Evolutionary conservation across 2,888 invertebrate species (phyloP), one percentile per base, ranked within the genome.

Genomic region (Ornithoptera priamus): DNA sequence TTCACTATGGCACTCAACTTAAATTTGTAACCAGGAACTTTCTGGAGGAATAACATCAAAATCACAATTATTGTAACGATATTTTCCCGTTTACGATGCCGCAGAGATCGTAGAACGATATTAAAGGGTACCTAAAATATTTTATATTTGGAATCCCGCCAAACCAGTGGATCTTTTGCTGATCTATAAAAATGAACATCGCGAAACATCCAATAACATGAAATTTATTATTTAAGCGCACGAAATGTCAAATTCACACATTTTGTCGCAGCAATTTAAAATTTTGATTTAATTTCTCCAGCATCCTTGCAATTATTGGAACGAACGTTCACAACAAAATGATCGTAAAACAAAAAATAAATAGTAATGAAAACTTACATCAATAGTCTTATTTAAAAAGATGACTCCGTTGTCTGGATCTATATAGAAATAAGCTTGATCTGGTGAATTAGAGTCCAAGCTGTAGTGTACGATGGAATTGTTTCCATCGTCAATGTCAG

Each of bases 401-500:
- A 98, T 97, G 72, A 97, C 96, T 39, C 98, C 98, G 62, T 96
- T 97, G 74, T 95, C 95, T 68, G 94, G 93, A 82, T 97, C 96
- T 74, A 98, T 97, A 74, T 93, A 93, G 86, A 98, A 98, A 86
- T 96, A 97, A 15, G 94, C 94, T 74, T 89, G 88, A 75, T 92
- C 91, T 42, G 90, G 88, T 30, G 91, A 90, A 69, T 90, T 89
- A 36, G 90, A 85, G 75, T 91, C 90, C 75, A 94, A 86, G 73
- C 91, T 93, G 85, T 98, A 98, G 73, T 94, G 94, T 17, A 98
- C 95, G 77, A 95, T 95, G 71, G 98, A 97, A 91, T 99, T 99
- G 82, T 96, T 95, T 18, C 98, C 97, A 81, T 97, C 97, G 82
- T 99, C 98, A 75, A 97, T 96, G 86, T 98, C 98, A 46, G 97